Conservation (phyloP, 2,888 invertebrate genomes). For the Fragum fragum region DNA sequence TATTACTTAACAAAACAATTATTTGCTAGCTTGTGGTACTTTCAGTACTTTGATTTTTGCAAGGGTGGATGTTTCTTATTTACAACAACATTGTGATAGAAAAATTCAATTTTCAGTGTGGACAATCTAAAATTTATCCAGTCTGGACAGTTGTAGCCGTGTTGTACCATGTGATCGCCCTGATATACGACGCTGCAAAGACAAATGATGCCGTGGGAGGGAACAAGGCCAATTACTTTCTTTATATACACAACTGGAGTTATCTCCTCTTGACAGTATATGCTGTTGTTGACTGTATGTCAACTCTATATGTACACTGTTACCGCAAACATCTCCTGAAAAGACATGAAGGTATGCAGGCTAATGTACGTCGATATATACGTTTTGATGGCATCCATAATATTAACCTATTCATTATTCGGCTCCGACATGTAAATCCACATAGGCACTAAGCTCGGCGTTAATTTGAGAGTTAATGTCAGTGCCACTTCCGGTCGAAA, state of each 20-base stretch:
- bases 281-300: constrained; percentile 31
- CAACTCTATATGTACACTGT: constrained; percentile 47
- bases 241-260: constrained; percentile 51
- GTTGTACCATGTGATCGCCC: constrained; percentile 38
- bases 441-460: too few species aligned
- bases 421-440: too few species aligned
- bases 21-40: too few species aligned
- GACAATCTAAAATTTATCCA: constrained; percentile 48
- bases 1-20: too few species aligned
- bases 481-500: too few species aligned
- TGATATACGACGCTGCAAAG: constrained; percentile 37
- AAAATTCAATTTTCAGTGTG: constrained; percentile 51
- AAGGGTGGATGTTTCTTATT: too few species aligned
- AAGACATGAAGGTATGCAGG: constrained; percentile 45
- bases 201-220: constrained; percentile 19
- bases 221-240: constrained; percentile 37
- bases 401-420: too few species aligned
- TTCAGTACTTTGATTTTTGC: too few species aligned
- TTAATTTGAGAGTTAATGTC: too few species aligned
- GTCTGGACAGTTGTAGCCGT: constrained; percentile 42
- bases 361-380: too few species aligned
- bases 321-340: constrained; percentile 40
- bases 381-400: too few species aligned
- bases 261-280: constrained; percentile 43
- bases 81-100: too few species aligned